Evolutionary conservation across 2,888 invertebrate genomes (phyloP).

Genomic region (Neoascia interrupta): DNA sequence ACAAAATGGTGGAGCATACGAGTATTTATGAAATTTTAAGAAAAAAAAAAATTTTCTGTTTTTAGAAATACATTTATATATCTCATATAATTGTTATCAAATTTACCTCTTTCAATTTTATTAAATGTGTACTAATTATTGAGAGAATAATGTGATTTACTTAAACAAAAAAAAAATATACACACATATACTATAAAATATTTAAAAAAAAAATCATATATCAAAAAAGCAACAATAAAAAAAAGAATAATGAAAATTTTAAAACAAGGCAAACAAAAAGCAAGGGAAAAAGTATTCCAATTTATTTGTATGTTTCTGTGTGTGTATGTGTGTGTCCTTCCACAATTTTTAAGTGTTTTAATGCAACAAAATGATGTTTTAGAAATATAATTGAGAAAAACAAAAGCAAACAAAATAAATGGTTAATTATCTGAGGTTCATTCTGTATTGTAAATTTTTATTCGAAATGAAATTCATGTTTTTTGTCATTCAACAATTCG

Average conservation of each 20-base stretch:
- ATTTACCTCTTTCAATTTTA: conserved; percentile 67
- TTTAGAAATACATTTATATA: conserved; percentile 63
- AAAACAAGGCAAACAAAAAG: conserved; percentile 46
- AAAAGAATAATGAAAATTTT: conserved; percentile 23
- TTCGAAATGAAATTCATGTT: not conserved
- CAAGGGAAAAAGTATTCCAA: conserved; percentile 62
- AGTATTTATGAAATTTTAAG: conserved; percentile 53
- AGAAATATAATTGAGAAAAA: conserved; percentile 22
- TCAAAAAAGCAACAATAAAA: conserved; percentile 28
- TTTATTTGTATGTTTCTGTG: conserved; percentile 60
- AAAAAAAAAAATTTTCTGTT: conserved; percentile 16
- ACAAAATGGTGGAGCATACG: conserved; percentile 34
- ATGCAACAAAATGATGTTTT: conserved; percentile 66
- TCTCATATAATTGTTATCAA: conserved; percentile 65
- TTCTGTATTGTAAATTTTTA: conserved; percentile 26
- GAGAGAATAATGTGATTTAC: conserved; percentile 67
- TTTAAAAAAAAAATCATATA: conserved; percentile 25
- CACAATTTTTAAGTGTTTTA: conserved; percentile 64
- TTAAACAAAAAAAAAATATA: conserved; percentile 22
- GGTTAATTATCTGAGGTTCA: conserved; percentile 54
- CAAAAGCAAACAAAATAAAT: conserved; percentile 12
- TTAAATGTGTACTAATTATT: conserved; percentile 68
- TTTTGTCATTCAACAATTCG: conserved; percentile 52
- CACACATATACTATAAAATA: not conserved
- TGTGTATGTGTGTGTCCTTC: conserved; percentile 54